Evolutionary conservation across 2,113 vertebrate species (phyloP).

Genomic region (Bufo bufo): DNA sequence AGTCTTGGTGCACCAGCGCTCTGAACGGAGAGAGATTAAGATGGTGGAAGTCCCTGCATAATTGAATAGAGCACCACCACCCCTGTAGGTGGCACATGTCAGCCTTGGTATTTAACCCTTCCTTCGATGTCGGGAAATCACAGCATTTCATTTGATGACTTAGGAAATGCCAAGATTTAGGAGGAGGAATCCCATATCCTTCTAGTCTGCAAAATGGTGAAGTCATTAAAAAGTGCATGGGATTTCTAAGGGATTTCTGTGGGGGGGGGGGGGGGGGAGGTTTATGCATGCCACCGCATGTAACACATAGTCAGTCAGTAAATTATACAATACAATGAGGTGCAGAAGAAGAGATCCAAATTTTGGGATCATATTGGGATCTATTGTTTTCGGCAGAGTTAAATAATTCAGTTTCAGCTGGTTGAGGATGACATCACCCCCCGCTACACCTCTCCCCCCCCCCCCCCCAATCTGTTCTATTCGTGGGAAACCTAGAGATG

Average conservation of each 20-base stretch:
- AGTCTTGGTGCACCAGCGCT: slow-evolving; percentile 70
- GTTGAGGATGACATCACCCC: slow-evolving; percentile 63
- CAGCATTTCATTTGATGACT: background rate
- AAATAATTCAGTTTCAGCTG: slow-evolving; percentile 57
- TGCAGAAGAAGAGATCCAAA: background rate
- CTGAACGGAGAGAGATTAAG: slow-evolving; percentile 72
- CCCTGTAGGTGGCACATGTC: slow-evolving; percentile 61
- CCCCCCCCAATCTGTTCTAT: slow-evolving; percentile 35
- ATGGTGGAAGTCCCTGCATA: slow-evolving; percentile 77
- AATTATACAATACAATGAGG: background rate
- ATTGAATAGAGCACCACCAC: slow-evolving; percentile 66
- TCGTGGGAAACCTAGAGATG: slow-evolving; percentile 25
- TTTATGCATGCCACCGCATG: background rate
- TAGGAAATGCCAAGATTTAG: background rate
- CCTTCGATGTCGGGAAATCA: background rate
- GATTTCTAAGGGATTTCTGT: background rate
- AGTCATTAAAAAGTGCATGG: background rate
- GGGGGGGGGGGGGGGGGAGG: background rate
- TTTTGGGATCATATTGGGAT: background rate
- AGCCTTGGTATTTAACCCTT: slow-evolving; percentile 48
- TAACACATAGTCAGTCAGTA: background rate
- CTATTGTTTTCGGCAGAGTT: slow-evolving; percentile 39
- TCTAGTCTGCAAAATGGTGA: background rate
- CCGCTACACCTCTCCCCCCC: background rate
- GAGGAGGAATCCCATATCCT: background rate